Conservation (phyloP, 1,140 invertebrate genomes). For the Diorhabda carinulata region DNA sequence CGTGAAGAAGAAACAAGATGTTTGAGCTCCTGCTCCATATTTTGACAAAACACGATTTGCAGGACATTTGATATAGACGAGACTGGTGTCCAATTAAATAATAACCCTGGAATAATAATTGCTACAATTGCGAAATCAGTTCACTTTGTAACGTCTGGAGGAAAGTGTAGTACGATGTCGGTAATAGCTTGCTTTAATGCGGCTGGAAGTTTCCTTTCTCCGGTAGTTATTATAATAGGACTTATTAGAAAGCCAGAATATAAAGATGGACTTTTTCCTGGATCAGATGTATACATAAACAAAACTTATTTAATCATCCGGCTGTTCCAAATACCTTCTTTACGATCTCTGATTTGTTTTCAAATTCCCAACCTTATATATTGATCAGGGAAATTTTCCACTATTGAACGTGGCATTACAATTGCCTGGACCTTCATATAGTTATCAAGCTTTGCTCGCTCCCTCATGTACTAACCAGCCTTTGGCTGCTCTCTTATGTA, state of each 20-base stretch:
- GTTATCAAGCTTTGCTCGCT: too few relatives aligned
- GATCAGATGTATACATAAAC: conserved; percentile 40
- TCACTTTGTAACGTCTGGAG: conserved; percentile 33
- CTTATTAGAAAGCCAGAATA: conserved; percentile 42
- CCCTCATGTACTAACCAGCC: too few relatives aligned
- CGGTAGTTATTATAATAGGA: conserved; percentile 42
- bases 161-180: conserved; percentile 29
- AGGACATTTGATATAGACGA: not conserved
- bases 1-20: not conserved
- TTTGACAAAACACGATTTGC: not conserved
- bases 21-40: not conserved
- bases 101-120: not conserved
- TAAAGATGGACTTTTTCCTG: conserved; percentile 39
- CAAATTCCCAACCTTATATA: not conserved
- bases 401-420: not conserved
- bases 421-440: not conserved
- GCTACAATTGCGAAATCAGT: conserved; percentile 41
- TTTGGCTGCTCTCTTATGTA: too few relatives aligned
- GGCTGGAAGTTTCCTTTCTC: conserved; percentile 39
- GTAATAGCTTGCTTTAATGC: conserved; percentile 40
- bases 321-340: conserved; percentile 43
- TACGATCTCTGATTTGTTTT: conserved; percentile 32
- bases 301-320: conserved; percentile 44
- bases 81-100: not conserved
- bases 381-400: not conserved